Percentiles rank a stretch among this genome's conserved stretches.
phyloP scores from a whole-genome alignment of 2,797 vertebrate genomes.

The Erethizon dorsatum region DNA sequence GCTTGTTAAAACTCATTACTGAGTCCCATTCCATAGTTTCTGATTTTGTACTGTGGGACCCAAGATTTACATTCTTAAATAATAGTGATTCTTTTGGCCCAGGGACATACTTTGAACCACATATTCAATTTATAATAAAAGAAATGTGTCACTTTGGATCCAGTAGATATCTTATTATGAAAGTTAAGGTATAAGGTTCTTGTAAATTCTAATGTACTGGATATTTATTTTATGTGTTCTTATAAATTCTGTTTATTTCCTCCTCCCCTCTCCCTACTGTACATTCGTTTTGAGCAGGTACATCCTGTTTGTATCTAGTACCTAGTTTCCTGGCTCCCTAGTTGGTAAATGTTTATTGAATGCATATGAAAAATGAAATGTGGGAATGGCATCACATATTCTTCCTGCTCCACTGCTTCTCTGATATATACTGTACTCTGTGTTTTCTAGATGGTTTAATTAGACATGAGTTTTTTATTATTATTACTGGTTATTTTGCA shows the following conservation, averaged over 20 bases:
- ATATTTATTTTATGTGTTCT: neutral
- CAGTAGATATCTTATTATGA: neutral
- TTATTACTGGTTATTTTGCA: neutral
- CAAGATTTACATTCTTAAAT: neutral
- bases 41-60: neutral
- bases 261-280: neutral
- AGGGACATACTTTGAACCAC: neutral
- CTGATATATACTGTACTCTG: neutral
- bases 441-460: neutral
- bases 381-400: neutral
- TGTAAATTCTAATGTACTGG: neutral
- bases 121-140: slow-evolving; percentile 12
- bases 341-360: neutral
- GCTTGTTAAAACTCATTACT: neutral
- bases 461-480: neutral
- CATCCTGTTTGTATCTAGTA: neutral
- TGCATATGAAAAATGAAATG: neutral
- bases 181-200: slow-evolving; percentile 2
- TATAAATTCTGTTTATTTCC: neutral
- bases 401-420: neutral
- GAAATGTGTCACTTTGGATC: neutral
- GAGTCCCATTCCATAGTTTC: neutral
- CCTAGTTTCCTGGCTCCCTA: neutral
- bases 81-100: neutral
- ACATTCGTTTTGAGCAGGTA: neutral